phyloP scores from a whole-genome alignment of 1,140 invertebrate species.

The Scaptomyza pallida region DNA sequence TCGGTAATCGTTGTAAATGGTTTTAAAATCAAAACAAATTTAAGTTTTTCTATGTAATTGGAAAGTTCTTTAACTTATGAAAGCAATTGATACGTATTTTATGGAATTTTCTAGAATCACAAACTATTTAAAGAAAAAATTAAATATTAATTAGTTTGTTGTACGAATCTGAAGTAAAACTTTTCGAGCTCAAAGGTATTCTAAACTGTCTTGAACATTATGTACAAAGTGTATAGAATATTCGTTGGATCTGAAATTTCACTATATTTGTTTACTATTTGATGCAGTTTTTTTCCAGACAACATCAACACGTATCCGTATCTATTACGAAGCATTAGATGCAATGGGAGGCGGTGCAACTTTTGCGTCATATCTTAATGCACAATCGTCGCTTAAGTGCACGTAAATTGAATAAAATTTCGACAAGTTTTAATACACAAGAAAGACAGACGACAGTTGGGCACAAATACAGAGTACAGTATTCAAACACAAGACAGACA shows the following conservation, averaged over 20 bases:
- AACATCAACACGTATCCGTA: constrained; percentile 44
- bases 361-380: constrained; percentile 73
- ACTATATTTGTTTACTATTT: constrained; percentile 12
- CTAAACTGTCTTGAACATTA: no score
- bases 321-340: constrained; percentile 39
- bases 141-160: no score
- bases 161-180: no score
- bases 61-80: neutral
- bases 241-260: neutral
- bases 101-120: neutral
- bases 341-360: constrained; percentile 27
- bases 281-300: constrained; percentile 2
- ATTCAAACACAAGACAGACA: neutral
- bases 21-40: constrained; percentile 4
- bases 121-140: neutral
- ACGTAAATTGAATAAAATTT: constrained; percentile 82
- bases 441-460: constrained; percentile 35
- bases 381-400: constrained; percentile 81
- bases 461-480: constrained; percentile 2
- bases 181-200: no score
- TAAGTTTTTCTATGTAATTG: neutral
- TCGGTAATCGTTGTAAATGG: neutral
- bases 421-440: constrained; percentile 80
- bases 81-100: neutral
- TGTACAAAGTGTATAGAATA: constrained; percentile 5